Conservation (phyloP, 2,888 invertebrate species). For the Stenurella melanura region DNA sequence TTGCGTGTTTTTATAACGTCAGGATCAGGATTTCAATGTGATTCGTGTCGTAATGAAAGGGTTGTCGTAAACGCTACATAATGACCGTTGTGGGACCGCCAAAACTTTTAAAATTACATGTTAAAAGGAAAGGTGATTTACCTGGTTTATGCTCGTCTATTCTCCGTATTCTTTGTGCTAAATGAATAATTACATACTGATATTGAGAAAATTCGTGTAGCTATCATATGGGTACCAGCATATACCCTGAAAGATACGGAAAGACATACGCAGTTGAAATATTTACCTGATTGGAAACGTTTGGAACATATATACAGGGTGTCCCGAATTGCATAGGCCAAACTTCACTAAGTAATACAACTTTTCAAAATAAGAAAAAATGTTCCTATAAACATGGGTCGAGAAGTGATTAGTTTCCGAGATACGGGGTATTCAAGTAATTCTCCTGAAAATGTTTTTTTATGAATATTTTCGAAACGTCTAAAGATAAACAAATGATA, state of each 20-base stretch:
- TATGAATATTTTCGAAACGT: too few species aligned
- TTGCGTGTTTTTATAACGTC: conserved; percentile 15
- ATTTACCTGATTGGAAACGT: too few species aligned
- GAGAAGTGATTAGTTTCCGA: too few species aligned
- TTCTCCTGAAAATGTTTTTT: too few species aligned
- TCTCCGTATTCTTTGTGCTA: neutral
- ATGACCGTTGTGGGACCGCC: conserved; percentile 18
- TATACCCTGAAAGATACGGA: neutral
- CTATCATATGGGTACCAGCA: neutral
- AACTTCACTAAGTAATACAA: too few species aligned
- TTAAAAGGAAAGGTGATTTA: neutral
- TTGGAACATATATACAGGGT: too few species aligned
- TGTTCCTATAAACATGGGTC: too few species aligned
- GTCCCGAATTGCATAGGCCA: too few species aligned
- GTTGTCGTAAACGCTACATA: conserved; percentile 21
- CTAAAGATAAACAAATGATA: too few species aligned
- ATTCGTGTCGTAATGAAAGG: conserved; percentile 22
- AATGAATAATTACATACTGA: conserved; percentile 18
- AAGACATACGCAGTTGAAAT: neutral
- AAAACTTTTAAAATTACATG: conserved; percentile 16
- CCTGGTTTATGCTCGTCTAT: neutral
- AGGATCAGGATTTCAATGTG: neutral
- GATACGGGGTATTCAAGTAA: too few species aligned
- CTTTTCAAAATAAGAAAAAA: too few species aligned
- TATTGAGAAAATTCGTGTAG: neutral